phyloP scores from a whole-genome alignment of 1,140 invertebrate genomes.

The Cydia amplana region DNA sequence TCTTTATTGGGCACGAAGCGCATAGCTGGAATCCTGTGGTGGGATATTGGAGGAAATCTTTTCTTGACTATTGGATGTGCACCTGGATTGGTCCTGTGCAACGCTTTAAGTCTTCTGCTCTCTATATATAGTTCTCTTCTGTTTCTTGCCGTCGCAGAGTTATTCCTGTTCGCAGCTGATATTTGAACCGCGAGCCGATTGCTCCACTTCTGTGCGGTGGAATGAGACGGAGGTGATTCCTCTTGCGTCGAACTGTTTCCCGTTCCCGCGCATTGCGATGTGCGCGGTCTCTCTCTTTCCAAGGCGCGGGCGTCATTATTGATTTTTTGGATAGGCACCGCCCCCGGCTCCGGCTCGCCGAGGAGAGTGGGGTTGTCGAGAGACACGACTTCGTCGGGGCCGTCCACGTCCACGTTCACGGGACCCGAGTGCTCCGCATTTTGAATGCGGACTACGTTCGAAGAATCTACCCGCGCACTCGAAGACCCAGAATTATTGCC shows the following conservation, averaged over 20 bases:
- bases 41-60: conserved; percentile 60
- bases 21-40: conserved; percentile 65
- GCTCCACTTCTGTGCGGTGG: conserved; percentile 57
- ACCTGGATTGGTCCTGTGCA: conserved; percentile 69
- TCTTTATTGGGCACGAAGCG: conserved; percentile 50
- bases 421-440: conserved; percentile 64
- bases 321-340: not conserved
- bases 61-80: conserved; percentile 67
- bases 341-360: not conserved
- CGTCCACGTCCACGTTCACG: conserved; percentile 59
- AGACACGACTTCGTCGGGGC: conserved; percentile 49
- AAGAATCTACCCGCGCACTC: conserved; percentile 50
- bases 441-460: conserved; percentile 62
- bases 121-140: conserved; percentile 69
- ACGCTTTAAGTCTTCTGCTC: conserved; percentile 63
- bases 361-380: not conserved
- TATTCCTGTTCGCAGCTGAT: conserved; percentile 71
- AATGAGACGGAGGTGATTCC: not conserved
- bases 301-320: conserved; percentile 38
- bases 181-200: conserved; percentile 74
- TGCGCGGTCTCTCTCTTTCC: not conserved
- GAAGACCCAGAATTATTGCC: conserved; percentile 47
- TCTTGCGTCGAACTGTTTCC: not conserved
- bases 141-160: conserved; percentile 66
- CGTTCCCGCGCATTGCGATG: not conserved